Evolutionary conservation across 2,113 vertebrate genomes (phyloP).

Genomic region (Myrmophylax atrothorax): DNA sequence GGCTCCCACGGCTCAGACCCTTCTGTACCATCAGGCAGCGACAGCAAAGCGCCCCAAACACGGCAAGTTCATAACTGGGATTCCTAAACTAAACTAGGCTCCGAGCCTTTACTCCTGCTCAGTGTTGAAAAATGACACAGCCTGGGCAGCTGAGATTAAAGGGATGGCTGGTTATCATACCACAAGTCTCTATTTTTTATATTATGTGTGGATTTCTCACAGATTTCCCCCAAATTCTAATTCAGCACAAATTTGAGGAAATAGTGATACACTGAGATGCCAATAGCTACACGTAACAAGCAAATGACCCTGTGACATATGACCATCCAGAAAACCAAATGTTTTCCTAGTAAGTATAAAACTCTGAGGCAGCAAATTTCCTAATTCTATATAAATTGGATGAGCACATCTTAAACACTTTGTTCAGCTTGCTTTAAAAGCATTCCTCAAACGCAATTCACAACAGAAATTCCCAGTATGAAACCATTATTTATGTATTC

Average conservation of each 20-base stretch:
- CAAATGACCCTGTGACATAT: neutral
- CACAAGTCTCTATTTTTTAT: neutral
- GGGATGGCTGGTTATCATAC: neutral
- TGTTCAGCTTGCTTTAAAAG: conserved; percentile 32
- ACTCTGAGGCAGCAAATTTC: neutral
- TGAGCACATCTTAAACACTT: conserved; percentile 61
- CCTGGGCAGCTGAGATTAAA: neutral
- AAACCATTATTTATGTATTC: conserved; percentile 59
- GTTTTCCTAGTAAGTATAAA: neutral
- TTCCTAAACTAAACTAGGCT: neutral
- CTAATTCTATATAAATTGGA: conserved; percentile 19
- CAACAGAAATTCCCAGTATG: conserved; percentile 18
- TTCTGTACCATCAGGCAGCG: neutral
- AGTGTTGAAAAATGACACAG: neutral
- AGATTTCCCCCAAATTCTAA: neutral
- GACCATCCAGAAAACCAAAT: neutral
- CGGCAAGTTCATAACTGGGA: neutral
- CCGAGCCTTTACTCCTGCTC: neutral
- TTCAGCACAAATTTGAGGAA: neutral
- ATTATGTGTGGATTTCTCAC: neutral
- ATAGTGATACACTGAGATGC: neutral
- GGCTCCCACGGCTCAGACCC: conserved; percentile 67
- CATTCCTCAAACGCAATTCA: conserved; percentile 52
- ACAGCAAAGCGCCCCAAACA: neutral
- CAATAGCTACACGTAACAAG: neutral